A percentile compares a stretch with the other conserved stretches of the same genome.
phyloP scores from a whole-genome alignment of 1,140 invertebrate species.

The Caenorhabditis brenneri region DNA sequence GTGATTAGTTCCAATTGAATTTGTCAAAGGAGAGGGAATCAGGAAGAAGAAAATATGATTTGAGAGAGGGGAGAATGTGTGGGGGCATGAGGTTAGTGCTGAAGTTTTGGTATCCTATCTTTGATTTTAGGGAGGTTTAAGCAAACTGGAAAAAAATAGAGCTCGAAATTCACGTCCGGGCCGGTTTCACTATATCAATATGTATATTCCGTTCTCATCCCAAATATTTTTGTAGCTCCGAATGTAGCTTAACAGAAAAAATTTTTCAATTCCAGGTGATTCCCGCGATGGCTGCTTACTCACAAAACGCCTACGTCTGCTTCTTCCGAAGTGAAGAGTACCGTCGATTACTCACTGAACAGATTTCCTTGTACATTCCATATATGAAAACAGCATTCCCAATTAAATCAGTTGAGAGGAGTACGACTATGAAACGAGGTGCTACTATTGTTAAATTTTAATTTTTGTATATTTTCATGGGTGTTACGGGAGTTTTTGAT shows the following conservation, averaged over 20 bases:
- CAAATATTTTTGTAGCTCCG: too few relatives aligned
- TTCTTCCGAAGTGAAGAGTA: constrained; percentile 39
- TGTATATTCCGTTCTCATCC: too few relatives aligned
- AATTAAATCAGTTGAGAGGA: background rate
- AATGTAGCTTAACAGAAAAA: too few relatives aligned
- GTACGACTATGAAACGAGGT: background rate
- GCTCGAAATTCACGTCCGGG: too few relatives aligned
- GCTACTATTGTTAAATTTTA: background rate
- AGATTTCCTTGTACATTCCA: background rate
- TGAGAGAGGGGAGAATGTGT: too few relatives aligned
- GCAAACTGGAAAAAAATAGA: too few relatives aligned
- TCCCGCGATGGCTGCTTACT: constrained; percentile 21
- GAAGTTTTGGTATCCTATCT: background rate
- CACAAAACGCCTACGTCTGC: constrained; percentile 38
- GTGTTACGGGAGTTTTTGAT: background rate
- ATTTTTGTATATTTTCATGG: background rate
- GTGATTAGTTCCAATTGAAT: constrained; percentile 24
- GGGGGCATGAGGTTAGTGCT: too few relatives aligned
- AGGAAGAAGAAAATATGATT: background rate
- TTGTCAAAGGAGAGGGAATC: background rate
- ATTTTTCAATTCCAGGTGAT: background rate
- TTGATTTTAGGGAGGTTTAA: too few relatives aligned
- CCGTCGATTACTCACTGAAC: constrained; percentile 17
- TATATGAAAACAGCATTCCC: background rate
- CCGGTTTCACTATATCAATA: too few relatives aligned